These are phyloP conservation scores for Mimachlamys varia DNA, from an alignment of 2,888 invertebrate species.

Conservation along the genomic window DNA sequence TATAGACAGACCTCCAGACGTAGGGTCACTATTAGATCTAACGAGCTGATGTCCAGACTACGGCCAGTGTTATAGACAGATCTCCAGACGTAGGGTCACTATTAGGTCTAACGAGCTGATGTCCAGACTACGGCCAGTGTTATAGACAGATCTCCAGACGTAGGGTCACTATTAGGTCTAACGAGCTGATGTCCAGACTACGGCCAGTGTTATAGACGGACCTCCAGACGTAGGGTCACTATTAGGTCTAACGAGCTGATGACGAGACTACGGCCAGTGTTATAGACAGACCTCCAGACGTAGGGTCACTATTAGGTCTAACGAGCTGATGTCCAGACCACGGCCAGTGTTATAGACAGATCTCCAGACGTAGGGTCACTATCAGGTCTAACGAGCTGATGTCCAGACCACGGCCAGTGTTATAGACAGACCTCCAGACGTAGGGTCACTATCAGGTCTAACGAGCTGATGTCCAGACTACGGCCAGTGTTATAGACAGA, in stretches of 20 bases:
- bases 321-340: neutral
- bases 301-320: neutral
- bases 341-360: neutral
- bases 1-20: neutral
- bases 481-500: neutral
- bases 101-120: neutral
- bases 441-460: neutral
- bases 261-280: neutral
- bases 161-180: neutral
- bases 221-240: neutral
- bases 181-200: neutral
- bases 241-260: neutral
- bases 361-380: neutral
- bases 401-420: neutral
- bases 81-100: neutral
- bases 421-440: neutral
- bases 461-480: neutral
- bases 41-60: neutral
- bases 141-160: neutral
- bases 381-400: neutral
- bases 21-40: neutral
- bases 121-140: neutral
- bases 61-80: neutral
- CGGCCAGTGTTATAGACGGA: neutral
- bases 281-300: neutral